Base-by-base conservation (phyloP, 2,113 vertebrate species). In the Nansenia antarctica region DNA sequence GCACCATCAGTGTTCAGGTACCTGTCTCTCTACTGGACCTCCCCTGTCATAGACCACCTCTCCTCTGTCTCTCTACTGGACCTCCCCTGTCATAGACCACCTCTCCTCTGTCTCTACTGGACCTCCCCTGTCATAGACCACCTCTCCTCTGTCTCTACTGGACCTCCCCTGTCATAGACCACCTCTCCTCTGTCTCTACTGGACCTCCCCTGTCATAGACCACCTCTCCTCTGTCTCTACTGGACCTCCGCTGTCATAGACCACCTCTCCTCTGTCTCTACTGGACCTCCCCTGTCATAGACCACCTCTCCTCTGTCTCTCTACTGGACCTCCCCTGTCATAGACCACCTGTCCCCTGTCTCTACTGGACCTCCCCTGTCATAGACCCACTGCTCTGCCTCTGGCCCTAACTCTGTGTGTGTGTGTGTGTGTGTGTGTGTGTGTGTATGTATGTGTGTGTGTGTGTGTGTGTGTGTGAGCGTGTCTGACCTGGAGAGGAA, bases 1-100 rank as follows among this genome's bases (percentile, higher is more conserved):
- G 96, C 0, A 80, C 96, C 68, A 91, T 96, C 85, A 99, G 98
- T 2, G 93, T 96, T 1, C 98, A 99, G 97, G 96, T 96, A 75
- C 18, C 63, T 82, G 75, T 34, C 27, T 26, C 1, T 26, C 11
- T 18, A 45, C 37, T 3, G 2, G 29, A 29, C 32, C 6, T 18
- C 32, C 12, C 62, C 53, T 31, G 22, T 45, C 30, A 59, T n/a
- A n/a, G n/a, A n/a, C n/a, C n/a, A 12, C 26, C 5, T 9, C 45
- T 55, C 29, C 11, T 15, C 24, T 5, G 12, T 45, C 68, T 32
- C 37, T 20, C 15, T 9, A 9, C 45, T 47, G 5, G 5, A 47
- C 9, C 18, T 47, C 5, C 3, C 8, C 53, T 11, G 53, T 15
- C 53, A 6, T 29, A 30, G 3, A 22, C 29, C 30, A 32, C 18